Percentiles rank a stretch among this genome's conserved stretches.
Evolutionary conservation across 2,797 vertebrate genomes (phyloP).

Genomic region (Morelia viridis): DNA sequence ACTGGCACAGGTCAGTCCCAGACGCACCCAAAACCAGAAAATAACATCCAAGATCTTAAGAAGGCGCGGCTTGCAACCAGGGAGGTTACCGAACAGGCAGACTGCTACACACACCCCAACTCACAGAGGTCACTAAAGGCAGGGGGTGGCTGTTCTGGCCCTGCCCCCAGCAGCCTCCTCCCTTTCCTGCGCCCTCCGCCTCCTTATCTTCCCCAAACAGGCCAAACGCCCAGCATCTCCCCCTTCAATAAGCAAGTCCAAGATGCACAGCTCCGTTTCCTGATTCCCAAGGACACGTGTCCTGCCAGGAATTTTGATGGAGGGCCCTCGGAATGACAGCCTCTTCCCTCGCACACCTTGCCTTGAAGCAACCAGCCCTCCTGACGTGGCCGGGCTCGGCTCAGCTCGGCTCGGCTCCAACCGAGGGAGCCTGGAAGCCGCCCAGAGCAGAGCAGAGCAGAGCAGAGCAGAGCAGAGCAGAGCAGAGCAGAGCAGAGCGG

Average conservation of each 20-base stretch:
- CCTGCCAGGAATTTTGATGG: neutral
- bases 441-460: too few species aligned
- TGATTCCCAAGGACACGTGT: neutral
- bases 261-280: neutral
- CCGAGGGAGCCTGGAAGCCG: neutral
- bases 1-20: neutral
- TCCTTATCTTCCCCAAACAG: slow-evolving; percentile 4
- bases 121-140: neutral
- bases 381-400: neutral
- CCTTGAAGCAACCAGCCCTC: neutral
- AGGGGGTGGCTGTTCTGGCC: neutral
- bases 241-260: neutral
- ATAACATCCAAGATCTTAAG: neutral
- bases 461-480: neutral
- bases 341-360: too few species aligned
- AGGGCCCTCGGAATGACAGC: neutral
- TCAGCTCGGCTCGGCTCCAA: neutral
- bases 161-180: neutral
- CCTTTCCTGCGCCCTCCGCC: neutral
- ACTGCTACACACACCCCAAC: neutral
- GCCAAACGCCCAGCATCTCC: neutral
- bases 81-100: neutral
- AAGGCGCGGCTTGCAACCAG: neutral
- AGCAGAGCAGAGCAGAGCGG: neutral
- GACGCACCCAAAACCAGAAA: neutral